Evolutionary conservation across 1,140 invertebrate species (phyloP).

Genomic region (Cryptotermes secundus): DNA sequence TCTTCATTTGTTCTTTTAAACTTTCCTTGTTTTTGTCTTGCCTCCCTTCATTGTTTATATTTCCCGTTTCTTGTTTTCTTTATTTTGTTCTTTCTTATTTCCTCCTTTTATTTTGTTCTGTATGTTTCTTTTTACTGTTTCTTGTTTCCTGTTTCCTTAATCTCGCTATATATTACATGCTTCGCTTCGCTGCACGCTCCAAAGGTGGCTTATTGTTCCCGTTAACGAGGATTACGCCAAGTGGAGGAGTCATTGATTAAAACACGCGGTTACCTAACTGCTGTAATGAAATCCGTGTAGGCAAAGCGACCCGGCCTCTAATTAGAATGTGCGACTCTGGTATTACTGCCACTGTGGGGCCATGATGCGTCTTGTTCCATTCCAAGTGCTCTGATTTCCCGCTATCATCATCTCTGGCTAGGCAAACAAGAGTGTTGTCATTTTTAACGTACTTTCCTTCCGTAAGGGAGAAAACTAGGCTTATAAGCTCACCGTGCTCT

Average conservation of each 20-base stretch:
- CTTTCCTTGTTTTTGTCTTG: not conserved
- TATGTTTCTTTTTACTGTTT: not conserved
- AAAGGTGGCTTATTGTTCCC: not conserved
- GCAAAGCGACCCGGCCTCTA: conserved; percentile 22
- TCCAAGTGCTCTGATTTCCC: not conserved
- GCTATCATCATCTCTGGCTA: not conserved
- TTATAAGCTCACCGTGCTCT: too few relatives aligned
- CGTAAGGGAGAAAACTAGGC: too few relatives aligned
- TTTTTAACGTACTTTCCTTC: too few relatives aligned
- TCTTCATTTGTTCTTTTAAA: too few relatives aligned
- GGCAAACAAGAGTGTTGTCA: too few relatives aligned
- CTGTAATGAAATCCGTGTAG: conserved; percentile 29
- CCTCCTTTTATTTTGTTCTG: not conserved
- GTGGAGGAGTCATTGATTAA: conserved; percentile 25
- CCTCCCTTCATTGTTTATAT: not conserved
- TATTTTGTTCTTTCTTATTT: not conserved
- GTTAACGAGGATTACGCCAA: conserved; percentile 1
- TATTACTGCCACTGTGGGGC: not conserved
- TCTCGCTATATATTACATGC: not conserved
- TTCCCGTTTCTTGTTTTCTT: not conserved
- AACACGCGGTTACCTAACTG: conserved; percentile 25
- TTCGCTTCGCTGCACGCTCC: not conserved
- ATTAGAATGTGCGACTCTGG: not conserved
- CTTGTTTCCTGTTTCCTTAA: not conserved
- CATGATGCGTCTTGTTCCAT: not conserved